Conservation (phyloP, 2,888 invertebrate genomes). For the Nemotelus pantherinus region DNA sequence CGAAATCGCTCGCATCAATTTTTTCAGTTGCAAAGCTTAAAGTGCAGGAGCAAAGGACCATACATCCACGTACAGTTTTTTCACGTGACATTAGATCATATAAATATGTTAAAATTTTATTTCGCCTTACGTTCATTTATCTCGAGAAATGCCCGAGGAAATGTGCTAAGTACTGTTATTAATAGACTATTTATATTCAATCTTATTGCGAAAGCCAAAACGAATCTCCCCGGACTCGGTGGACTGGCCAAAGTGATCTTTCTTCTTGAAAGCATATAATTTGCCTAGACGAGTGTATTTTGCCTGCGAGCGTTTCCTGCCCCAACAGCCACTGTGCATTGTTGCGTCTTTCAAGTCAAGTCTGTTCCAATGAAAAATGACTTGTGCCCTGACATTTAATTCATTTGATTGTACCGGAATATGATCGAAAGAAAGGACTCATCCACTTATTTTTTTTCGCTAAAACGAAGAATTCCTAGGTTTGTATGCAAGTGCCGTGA, state of each 20-base stretch:
- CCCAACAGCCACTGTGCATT: slow-evolving; percentile 55
- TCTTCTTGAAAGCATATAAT: slow-evolving; percentile 59
- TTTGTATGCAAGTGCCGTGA: slow-evolving; percentile 12
- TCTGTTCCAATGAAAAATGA: slow-evolving; percentile 49
- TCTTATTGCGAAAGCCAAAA: not conserved
- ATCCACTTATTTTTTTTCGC: slow-evolving; percentile 10
- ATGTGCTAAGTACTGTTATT: slow-evolving; percentile 15
- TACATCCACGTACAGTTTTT: no score
- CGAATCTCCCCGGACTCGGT: not conserved
- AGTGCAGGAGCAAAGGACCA: no score
- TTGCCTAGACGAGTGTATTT: slow-evolving; percentile 64
- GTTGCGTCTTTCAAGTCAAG: slow-evolving; percentile 50
- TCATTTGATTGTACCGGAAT: slow-evolving; percentile 39
- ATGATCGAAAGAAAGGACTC: slow-evolving; percentile 15
- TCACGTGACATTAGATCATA: no score
- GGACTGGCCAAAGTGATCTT: slow-evolving; percentile 8
- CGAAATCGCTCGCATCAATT: no score
- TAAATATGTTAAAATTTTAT: no score
- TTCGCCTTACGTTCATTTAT: no score
- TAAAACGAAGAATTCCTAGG: slow-evolving; percentile 9
- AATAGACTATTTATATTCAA: slow-evolving; percentile 29
- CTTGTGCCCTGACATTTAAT: slow-evolving; percentile 51
- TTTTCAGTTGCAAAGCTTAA: no score
- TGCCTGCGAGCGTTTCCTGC: slow-evolving; percentile 57
- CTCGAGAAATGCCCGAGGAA: no score